Percentiles rank a stretch among this genome's conserved stretches.
phyloP scores from a whole-genome alignment of 2,113 vertebrate genomes.

The Grallaria varia region DNA sequence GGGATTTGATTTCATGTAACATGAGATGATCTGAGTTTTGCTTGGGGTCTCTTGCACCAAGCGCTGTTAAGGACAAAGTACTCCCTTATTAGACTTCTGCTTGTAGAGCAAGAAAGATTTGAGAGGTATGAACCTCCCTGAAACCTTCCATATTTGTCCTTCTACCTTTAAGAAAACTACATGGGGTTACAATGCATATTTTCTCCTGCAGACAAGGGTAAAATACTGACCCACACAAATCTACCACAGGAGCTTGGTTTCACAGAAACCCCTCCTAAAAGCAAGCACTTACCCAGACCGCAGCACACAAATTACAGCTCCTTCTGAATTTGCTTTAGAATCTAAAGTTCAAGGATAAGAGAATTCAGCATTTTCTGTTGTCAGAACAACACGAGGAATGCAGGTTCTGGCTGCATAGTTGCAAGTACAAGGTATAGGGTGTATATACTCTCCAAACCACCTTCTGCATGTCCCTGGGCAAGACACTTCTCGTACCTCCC shows the following conservation, averaged over 20 bases:
- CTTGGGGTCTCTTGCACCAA: not conserved
- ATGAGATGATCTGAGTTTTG: not conserved
- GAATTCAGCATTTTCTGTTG: not conserved
- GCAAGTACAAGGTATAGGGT: not conserved
- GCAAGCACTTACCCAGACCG: not conserved
- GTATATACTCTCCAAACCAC: not conserved
- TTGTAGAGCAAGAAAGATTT: not conserved
- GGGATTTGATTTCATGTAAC: not conserved
- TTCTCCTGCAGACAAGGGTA: not conserved
- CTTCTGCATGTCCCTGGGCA: not conserved
- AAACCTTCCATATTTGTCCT: not conserved
- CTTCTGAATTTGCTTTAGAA: not conserved
- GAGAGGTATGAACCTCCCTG: not conserved
- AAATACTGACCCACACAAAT: not conserved
- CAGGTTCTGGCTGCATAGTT: not conserved
- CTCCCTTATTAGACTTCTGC: not conserved
- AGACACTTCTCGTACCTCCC: not conserved
- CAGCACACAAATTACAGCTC: not conserved
- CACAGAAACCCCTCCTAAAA: not conserved
- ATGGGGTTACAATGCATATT: not conserved
- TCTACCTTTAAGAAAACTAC: not conserved
- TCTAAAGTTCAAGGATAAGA: not conserved
- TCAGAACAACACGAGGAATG: not conserved
- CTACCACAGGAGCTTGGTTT: not conserved
- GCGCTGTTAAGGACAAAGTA: not conserved